Conservation (phyloP, 2,888 invertebrate species). For the Drymonia ruficornis region DNA sequence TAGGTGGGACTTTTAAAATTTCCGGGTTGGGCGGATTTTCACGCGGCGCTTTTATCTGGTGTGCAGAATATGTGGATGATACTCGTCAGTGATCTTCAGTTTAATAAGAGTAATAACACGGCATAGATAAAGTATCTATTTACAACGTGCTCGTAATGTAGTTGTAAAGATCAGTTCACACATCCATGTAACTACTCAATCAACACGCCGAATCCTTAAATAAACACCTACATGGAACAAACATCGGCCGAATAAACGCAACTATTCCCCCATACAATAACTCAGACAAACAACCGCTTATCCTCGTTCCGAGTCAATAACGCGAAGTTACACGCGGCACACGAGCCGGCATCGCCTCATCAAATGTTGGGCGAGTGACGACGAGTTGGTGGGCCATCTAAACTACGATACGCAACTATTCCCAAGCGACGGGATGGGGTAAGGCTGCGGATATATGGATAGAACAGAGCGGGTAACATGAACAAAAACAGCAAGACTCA, state of each 20-base stretch:
- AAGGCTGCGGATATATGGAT: not conserved
- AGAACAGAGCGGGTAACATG: not conserved
- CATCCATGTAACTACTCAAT: not conserved
- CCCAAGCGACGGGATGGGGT: conserved; percentile 31
- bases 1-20: too few species aligned
- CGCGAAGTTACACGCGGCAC: conserved; percentile 4
- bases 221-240: not conserved
- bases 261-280: conserved; percentile 5
- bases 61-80: too few species aligned
- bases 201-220: not conserved
- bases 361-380: conserved; percentile 26
- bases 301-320: conserved; percentile 6
- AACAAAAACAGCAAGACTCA: not conserved
- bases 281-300: conserved; percentile 5
- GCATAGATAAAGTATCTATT: too few species aligned
- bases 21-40: too few species aligned
- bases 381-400: conserved; percentile 33
- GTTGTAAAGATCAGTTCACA: too few species aligned
- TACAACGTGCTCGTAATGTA: too few species aligned
- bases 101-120: too few species aligned
- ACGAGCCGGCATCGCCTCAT: conserved; percentile 10
- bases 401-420: conserved; percentile 47
- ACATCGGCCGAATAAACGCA: not conserved
- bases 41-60: too few species aligned
- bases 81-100: too few species aligned